Evolutionary conservation across 1,140 invertebrate species (phyloP).

Genomic region (Schlechtendalia chinensis): DNA sequence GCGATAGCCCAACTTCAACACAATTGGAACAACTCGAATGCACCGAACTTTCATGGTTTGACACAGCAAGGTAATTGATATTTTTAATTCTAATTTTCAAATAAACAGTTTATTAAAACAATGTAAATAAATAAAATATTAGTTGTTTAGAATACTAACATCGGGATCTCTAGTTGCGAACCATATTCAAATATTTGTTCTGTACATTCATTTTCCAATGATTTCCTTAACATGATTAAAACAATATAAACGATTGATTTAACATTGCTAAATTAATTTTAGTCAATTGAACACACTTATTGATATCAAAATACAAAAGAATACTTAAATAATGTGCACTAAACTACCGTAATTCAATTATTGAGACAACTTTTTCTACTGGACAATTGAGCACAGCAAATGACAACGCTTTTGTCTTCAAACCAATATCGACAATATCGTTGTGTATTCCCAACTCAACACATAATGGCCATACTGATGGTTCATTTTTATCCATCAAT

Average conservation of each 20-base stretch:
- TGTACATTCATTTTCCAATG: conserved; percentile 12
- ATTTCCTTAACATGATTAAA: conserved; percentile 12
- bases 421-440: conserved; percentile 25
- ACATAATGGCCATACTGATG: conserved; percentile 31
- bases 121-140: not conserved
- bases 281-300: no score
- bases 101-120: not conserved
- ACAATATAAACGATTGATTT: not conserved
- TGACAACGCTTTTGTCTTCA: conserved; percentile 28
- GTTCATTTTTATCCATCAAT: conserved; percentile 38
- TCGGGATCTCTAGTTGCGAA: conserved; percentile 1
- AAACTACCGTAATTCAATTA: conserved; percentile 26
- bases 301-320: not conserved
- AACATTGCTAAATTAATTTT: no score
- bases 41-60: conserved; percentile 36
- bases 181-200: not conserved
- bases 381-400: conserved; percentile 42
- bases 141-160: not conserved
- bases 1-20: conserved; percentile 20
- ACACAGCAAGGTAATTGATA: conserved; percentile 30
- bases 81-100: conserved; percentile 38
- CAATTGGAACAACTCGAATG: conserved; percentile 42
- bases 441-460: conserved; percentile 30
- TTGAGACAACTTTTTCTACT: conserved; percentile 19
- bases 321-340: not conserved